phyloP scores from a whole-genome alignment of 2,888 invertebrate genomes.

The Machimus rusticus region DNA sequence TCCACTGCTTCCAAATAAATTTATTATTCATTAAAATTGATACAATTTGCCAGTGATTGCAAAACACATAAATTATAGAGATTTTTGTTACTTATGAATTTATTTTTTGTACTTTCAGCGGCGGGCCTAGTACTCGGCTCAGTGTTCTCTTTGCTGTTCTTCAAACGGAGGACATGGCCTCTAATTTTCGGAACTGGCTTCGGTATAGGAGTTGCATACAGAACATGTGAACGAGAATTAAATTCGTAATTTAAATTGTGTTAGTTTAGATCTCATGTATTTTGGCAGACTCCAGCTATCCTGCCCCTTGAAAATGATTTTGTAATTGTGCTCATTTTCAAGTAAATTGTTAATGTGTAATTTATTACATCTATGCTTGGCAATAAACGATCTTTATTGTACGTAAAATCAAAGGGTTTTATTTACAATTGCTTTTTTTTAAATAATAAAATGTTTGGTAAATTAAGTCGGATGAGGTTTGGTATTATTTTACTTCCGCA shows the following conservation, averaged over 20 bases:
- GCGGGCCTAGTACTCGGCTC: conserved; percentile 82
- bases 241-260: conserved; percentile 50
- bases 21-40: no score
- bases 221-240: conserved; percentile 56
- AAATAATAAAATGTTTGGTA: no score
- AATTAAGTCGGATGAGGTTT: no score
- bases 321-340: background rate
- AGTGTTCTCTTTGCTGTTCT: conserved; percentile 82
- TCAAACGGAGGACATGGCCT: conserved; percentile 87
- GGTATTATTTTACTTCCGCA: no score
- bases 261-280: background rate
- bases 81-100: background rate
- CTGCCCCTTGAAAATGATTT: background rate
- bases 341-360: conserved; percentile 2
- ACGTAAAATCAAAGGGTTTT: background rate
- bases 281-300: background rate
- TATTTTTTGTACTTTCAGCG: conserved; percentile 67
- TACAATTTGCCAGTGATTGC: background rate
- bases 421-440: background rate
- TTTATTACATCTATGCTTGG: background rate
- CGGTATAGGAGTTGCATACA: conserved; percentile 84
- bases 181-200: conserved; percentile 86
- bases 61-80: background rate
- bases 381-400: background rate
- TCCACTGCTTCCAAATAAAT: no score